Evolutionary conservation across 2,888 invertebrate genomes (phyloP), one percentile per base, ranked within the genome.

Genomic region (Erebia palarica): DNA sequence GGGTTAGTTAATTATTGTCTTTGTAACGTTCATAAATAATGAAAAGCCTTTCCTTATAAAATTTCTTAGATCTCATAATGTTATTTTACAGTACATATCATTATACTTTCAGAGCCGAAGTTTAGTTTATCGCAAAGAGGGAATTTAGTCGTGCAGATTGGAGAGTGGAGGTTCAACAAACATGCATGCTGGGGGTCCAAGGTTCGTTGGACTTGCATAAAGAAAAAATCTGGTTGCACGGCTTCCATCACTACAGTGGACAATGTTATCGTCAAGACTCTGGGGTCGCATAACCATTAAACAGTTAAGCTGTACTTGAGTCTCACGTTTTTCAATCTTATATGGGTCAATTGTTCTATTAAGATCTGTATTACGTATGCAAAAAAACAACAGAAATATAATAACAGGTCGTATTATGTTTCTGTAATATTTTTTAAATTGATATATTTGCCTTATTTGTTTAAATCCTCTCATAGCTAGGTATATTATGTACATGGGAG

Each of bases 191-290:
- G 91, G 90, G 92, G 92, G 8, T 86, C 91, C 67, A 92, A 91
- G 77, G 86, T 91, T 2, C 88, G 92, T 13, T 93, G 92, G 92
- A 89, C 91, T 0, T 93, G 93, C 78, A 91, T 92, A 77, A 92
- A 92, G 79, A 93, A 92, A 84, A 92, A 91, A 78, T 85, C 78
- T 16, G 92, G 92, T 0, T 93, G 92, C 73, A 90, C 85, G 3
- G 92, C 92, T 4, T 82, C 92, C 49, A 89, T 92, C 67, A 92
- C 92, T 21, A 92, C 92, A 0, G 83, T 90, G 1, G 89, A 92
- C 71, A 91, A 91, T 71, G 86, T 92, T 65, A 92, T 92, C 53
- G 89, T 92, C 9, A 92, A 92, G 77, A 92, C 92, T 0, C 80
- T 92, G 1, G 92, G 92, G 1, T 87, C 86, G 71, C 92, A 92